phyloP scores from a whole-genome alignment of 2,797 vertebrate species.

The Netta rufina region DNA sequence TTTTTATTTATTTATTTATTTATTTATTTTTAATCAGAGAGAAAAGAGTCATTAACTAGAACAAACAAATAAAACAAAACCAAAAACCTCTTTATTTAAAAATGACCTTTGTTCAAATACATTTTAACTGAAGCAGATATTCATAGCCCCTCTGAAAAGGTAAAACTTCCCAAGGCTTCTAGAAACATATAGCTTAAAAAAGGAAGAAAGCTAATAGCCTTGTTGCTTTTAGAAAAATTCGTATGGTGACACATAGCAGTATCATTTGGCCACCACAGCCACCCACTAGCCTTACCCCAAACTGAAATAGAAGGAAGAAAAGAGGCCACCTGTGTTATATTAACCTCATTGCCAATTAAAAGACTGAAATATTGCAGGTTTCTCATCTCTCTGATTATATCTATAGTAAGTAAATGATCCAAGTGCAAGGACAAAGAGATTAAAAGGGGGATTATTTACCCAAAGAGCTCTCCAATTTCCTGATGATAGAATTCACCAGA shows the following conservation, averaged over 20 bases:
- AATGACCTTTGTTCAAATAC: not conserved
- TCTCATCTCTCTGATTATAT: not conserved
- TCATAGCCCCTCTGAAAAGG: rapidly evolving
- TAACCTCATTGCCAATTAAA: not conserved
- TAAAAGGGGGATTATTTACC: not conserved
- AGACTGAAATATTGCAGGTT: not conserved
- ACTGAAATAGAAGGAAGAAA: not conserved
- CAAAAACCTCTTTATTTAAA: not conserved
- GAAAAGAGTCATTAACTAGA: not conserved
- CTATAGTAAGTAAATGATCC: not conserved
- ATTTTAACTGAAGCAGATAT: not conserved
- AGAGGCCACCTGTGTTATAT: not conserved
- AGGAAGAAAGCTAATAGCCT: rapidly evolving
- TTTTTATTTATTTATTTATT: not conserved
- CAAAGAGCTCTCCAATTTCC: not conserved
- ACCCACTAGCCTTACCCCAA: not conserved
- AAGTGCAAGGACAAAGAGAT: not conserved
- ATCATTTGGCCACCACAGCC: not conserved
- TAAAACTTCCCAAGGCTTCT: not conserved
- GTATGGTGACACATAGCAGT: not conserved
- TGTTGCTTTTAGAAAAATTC: not conserved
- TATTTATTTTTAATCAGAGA: not conserved
- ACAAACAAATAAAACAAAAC: too few species aligned
- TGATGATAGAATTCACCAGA: not conserved
- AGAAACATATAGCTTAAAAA: not conserved